These are phyloP conservation scores for Phyllopteryx taeniolatus DNA, from an alignment of 2,113 vertebrate species.

Conservation along the genomic window DNA sequence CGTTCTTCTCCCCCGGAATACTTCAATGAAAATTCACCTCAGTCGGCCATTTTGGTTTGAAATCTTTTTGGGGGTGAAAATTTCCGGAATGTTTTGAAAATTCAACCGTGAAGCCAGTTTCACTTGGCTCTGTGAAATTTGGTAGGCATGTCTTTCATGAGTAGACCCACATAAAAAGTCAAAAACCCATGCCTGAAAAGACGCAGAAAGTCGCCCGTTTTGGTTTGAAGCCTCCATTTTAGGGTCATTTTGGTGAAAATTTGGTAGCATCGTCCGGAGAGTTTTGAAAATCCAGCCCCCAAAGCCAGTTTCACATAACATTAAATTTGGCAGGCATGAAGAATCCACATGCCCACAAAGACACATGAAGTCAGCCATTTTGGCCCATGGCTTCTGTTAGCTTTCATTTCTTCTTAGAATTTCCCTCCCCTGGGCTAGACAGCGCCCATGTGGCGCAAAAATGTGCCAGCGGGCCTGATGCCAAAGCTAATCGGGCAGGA, in stretches of 20 bases:
- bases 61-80: no score
- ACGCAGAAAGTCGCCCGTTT: not conserved
- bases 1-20: not conserved
- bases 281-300: not conserved
- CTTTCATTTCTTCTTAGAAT: not conserved
- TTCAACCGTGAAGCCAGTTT: not conserved
- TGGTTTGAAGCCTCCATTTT: not conserved
- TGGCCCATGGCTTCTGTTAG: not conserved
- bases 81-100: not conserved
- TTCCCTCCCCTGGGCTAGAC: conserved; percentile 62
- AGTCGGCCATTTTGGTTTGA: no score
- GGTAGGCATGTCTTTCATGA: not conserved
- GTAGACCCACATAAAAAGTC: not conserved
- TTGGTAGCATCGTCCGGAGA: not conserved
- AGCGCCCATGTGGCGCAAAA: conserved; percentile 59
- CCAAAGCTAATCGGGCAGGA: conserved; percentile 59
- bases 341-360: not conserved
- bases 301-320: no score
- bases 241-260: not conserved
- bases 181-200: not conserved
- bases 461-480: conserved; percentile 55
- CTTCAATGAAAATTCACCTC: not conserved
- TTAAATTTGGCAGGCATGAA: not conserved
- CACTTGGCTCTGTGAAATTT: not conserved
- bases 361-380: not conserved